A percentile compares a stretch with the other conserved stretches of the same genome.
Conservation (phyloP, 1,140 invertebrate genomes). For the Cotesia vestalis region DNA sequence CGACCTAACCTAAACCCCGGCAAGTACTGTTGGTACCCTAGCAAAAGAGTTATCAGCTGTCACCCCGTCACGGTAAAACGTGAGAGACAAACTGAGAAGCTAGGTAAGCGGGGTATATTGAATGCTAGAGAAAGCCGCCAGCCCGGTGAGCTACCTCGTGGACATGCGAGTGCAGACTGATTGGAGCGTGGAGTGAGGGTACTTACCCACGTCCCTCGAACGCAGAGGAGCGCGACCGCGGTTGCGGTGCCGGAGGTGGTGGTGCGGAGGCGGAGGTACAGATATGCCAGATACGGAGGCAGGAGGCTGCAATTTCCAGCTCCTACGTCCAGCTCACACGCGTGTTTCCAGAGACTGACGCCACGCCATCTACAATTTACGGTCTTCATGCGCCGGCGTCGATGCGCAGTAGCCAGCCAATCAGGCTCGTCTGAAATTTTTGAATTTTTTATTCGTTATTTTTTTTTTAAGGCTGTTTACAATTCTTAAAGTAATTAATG, state of each 20-base stretch:
- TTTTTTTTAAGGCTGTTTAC: too few relatives aligned
- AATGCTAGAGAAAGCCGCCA: conserved; percentile 37
- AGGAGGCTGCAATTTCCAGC: conserved; percentile 32
- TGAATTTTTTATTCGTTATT: too few relatives aligned
- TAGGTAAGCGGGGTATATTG: conserved; percentile 20
- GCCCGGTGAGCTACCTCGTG: conserved; percentile 42
- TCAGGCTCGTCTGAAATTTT: too few relatives aligned
- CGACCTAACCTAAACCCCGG: conserved; percentile 56
- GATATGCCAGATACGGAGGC: conserved; percentile 30
- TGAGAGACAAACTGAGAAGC: conserved; percentile 21
- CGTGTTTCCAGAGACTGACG: conserved; percentile 33
- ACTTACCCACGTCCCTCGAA: conserved; percentile 40
- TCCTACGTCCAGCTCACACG: conserved; percentile 29
- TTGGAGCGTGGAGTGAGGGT: conserved; percentile 40
- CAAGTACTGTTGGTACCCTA: conserved; percentile 28
- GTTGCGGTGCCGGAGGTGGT: conserved; percentile 32
- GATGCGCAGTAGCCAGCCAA: neutral
- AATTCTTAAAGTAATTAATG: too few relatives aligned
- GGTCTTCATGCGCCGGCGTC: neutral
- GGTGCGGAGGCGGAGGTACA: conserved; percentile 39
- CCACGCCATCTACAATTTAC: neutral
- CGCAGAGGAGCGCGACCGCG: conserved; percentile 34
- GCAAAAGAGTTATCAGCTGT: conserved; percentile 27
- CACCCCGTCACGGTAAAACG: conserved; percentile 22
- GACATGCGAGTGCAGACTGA: conserved; percentile 44